phyloP scores from a whole-genome alignment of 2,797 vertebrate species.

The Mus minutoides region DNA sequence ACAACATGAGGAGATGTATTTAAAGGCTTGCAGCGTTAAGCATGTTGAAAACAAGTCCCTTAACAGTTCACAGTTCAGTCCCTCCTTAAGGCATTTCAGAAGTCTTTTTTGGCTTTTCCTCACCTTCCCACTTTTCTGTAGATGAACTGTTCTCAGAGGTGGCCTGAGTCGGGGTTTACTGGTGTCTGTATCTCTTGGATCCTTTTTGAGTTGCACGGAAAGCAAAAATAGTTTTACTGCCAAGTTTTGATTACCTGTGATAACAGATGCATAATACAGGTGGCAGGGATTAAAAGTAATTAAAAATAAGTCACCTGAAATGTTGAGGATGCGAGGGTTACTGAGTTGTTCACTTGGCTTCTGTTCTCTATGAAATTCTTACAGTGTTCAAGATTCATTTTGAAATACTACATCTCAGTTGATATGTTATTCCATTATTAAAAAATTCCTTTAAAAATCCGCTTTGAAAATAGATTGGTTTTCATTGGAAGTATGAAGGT shows the following conservation, averaged over 20 bases:
- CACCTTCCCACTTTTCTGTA: background rate
- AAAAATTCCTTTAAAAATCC: background rate
- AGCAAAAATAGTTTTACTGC: background rate
- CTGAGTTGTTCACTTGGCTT: background rate
- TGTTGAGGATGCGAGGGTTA: background rate
- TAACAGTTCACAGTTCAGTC: background rate
- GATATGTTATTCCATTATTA: slow-evolving; percentile 25
- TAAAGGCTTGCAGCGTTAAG: background rate
- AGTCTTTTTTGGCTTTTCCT: background rate
- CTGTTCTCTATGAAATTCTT: background rate
- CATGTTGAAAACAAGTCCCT: background rate
- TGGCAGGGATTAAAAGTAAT: background rate
- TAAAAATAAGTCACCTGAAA: background rate
- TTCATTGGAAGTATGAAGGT: background rate
- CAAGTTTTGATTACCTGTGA: slow-evolving; percentile 10
- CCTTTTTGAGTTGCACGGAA: background rate
- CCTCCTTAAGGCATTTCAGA: background rate
- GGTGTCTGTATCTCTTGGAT: background rate
- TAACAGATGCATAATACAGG: background rate
- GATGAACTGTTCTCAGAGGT: background rate
- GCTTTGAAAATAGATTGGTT: slow-evolving; percentile 11
- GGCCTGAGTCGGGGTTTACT: background rate
- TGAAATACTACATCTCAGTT: background rate
- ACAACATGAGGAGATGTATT: background rate
- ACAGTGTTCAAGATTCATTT: background rate